Evolutionary conservation across 2,888 invertebrate genomes (phyloP).

Genomic region (Deilephila elpenor): DNA sequence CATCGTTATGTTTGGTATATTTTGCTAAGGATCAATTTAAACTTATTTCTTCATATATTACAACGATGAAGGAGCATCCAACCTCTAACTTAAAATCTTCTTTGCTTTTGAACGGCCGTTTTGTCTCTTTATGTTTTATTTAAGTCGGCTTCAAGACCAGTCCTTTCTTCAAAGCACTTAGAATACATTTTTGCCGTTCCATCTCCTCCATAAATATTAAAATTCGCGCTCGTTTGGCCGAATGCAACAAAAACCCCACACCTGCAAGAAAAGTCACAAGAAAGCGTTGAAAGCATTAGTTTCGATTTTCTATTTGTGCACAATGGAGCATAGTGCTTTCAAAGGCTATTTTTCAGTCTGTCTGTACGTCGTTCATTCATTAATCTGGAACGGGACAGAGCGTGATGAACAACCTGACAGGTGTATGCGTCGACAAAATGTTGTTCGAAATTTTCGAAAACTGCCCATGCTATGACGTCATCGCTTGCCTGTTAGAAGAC

Average conservation of each 20-base stretch:
- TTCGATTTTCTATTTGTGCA: not conserved
- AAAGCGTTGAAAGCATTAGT: not conserved
- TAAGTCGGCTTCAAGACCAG: too few relatives aligned
- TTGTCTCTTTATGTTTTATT: too few relatives aligned
- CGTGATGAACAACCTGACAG: slow-evolving; percentile 26
- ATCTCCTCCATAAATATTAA: too few relatives aligned
- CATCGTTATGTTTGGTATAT: too few relatives aligned
- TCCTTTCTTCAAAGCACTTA: too few relatives aligned
- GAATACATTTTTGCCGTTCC: too few relatives aligned
- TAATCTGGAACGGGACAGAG: slow-evolving; percentile 27
- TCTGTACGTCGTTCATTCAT: slow-evolving; percentile 24
- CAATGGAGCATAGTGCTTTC: slow-evolving; percentile 7
- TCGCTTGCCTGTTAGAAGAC: not conserved
- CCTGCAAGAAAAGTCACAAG: slow-evolving; percentile 17
- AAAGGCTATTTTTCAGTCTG: slow-evolving; percentile 30
- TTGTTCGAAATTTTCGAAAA: slow-evolving; percentile 1
- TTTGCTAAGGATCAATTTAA: too few relatives aligned
- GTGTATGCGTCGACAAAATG: not conserved
- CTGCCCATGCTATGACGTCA: not conserved
- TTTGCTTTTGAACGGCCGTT: too few relatives aligned
- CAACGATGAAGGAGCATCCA: too few relatives aligned
- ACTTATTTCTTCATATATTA: too few relatives aligned
- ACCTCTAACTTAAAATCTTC: too few relatives aligned
- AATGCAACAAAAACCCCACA: not conserved
- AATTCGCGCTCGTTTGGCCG: too few relatives aligned